These are phyloP conservation scores for Parapsyche elsis DNA, from an alignment of 1,140 invertebrate genomes.

Conservation along the genomic window DNA sequence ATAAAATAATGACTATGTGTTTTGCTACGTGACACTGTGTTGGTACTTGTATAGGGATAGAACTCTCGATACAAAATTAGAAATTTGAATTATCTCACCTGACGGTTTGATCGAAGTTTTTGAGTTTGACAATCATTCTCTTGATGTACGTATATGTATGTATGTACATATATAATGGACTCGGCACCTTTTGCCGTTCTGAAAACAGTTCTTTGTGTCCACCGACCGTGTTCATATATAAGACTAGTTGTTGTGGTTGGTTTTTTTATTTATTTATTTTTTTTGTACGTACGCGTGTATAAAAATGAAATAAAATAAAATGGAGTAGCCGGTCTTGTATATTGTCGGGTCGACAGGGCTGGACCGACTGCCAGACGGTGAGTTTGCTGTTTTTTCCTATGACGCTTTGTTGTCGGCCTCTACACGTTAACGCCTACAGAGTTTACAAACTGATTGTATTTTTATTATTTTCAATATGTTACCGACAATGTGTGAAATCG, in stretches of 20 bases:
- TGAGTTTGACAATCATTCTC: neutral
- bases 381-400: conserved; percentile 40
- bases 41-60: too few species aligned
- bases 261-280: conserved; percentile 6
- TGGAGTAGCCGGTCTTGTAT: conserved; percentile 37
- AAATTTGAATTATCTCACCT: conserved; percentile 3
- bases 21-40: neutral
- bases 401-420: conserved; percentile 28
- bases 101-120: neutral
- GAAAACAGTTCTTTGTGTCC: conserved; percentile 18
- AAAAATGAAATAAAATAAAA: conserved; percentile 42
- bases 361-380: conserved; percentile 38
- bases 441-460: neutral
- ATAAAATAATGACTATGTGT: conserved; percentile 4
- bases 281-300: neutral
- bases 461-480: too few species aligned
- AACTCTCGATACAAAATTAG: conserved; percentile 7
- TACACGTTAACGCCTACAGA: conserved; percentile 16
- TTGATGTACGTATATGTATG: too few species aligned
- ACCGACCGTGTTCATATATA: neutral
- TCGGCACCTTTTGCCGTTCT: conserved; percentile 21
- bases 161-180: conserved; percentile 12
- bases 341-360: conserved; percentile 34
- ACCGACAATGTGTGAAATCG: too few species aligned
- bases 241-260: neutral